These are phyloP conservation scores for Mythimna loreyi DNA, from an alignment of 2,888 invertebrate genomes.

Conservation along the genomic window DNA sequence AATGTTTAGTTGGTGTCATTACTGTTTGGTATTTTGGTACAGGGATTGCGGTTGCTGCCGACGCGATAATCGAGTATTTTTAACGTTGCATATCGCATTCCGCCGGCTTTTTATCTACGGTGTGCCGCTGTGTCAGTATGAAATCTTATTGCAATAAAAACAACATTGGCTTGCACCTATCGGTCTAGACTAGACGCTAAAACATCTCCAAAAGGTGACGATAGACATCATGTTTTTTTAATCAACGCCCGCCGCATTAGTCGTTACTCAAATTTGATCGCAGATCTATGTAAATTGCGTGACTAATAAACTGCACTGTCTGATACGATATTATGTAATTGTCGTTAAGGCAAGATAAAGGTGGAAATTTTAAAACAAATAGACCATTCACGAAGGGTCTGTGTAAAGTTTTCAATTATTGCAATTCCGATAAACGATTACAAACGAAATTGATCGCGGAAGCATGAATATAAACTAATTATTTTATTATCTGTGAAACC, in stretches of 20 bases:
- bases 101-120: conserved; percentile 74
- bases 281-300: conserved; percentile 70
- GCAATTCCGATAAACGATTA: conserved; percentile 24
- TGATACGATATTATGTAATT: conserved; percentile 62
- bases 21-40: conserved; percentile 68
- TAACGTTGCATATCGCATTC: conserved; percentile 82
- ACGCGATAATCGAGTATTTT: conserved; percentile 83
- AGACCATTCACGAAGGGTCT: conserved; percentile 2
- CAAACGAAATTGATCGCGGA: conserved; percentile 63
- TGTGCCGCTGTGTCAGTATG: conserved; percentile 68
- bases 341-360: conserved; percentile 34
- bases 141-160: conserved; percentile 69
- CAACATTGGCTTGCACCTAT: conserved; percentile 58
- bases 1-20: conserved; percentile 62
- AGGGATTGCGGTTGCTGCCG: conserved; percentile 69
- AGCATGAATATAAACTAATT: conserved; percentile 64
- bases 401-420: conserved; percentile 24
- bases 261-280: conserved; percentile 63
- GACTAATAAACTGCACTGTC: conserved; percentile 64
- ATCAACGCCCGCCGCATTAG: conserved; percentile 62
- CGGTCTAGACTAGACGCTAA: conserved; percentile 60
- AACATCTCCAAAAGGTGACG: conserved; percentile 56
- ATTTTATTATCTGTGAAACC: conserved; percentile 68
- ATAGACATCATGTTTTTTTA: conserved; percentile 54
- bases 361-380: conserved; percentile 20